A percentile compares a stretch with the other conserved stretches of the same genome.
Conservation (phyloP, 2,797 vertebrate genomes). For the Rhinichthys osculus region DNA sequence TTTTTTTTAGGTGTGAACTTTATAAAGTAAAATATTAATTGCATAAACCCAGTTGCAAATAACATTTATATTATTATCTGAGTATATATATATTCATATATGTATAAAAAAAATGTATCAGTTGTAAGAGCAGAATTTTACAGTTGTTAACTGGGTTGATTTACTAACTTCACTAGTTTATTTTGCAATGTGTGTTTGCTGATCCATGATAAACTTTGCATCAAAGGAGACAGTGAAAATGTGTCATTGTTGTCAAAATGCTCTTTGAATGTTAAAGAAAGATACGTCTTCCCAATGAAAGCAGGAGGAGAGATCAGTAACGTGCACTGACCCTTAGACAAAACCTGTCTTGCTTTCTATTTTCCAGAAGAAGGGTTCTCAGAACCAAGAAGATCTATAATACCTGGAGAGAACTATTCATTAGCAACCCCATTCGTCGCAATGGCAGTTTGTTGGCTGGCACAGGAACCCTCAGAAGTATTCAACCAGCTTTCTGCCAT, state of each 20-base stretch:
- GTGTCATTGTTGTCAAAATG: conserved; percentile 4
- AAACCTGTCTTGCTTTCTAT: conserved; percentile 29
- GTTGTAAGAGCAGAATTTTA: no score
- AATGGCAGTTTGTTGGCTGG: not conserved
- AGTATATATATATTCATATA: not conserved
- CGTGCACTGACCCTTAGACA: conserved; percentile 17
- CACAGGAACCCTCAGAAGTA: not conserved
- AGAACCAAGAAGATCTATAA: not conserved
- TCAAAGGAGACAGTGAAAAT: not conserved
- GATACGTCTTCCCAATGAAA: not conserved
- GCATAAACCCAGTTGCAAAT: no score
- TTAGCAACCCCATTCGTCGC: not conserved
- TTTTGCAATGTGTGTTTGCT: not conserved
- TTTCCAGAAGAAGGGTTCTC: conserved; percentile 4
- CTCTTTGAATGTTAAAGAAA: conserved; percentile 19
- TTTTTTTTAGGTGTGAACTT: no score
- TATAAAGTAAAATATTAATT: no score
- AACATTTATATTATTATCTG: no score
- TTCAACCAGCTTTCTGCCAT: not conserved
- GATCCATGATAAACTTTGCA: not conserved
- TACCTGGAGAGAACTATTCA: not conserved
- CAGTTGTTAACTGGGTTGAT: not conserved
- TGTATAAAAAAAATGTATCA: not conserved
- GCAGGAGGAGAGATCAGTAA: conserved; percentile 4
- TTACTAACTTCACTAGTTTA: not conserved